A percentile compares a stretch with the other conserved stretches of the same genome.
phyloP scores from a whole-genome alignment of 2,113 vertebrate genomes.

The Mixornis gularis region DNA sequence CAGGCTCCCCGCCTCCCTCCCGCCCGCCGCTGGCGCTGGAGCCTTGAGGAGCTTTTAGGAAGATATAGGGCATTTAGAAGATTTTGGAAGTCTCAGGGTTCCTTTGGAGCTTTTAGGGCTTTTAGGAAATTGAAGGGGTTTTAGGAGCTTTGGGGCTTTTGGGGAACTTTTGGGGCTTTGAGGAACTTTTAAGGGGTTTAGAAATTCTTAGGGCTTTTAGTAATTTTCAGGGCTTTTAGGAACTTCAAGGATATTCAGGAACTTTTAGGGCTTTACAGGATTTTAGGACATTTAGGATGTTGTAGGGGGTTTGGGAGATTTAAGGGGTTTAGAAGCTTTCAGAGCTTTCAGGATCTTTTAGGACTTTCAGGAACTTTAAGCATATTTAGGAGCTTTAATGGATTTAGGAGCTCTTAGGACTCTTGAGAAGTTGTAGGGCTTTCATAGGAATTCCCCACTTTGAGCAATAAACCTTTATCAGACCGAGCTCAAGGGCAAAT shows the following conservation, averaged over 20 bases:
- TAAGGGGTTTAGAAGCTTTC: background rate
- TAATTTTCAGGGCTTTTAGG: background rate
- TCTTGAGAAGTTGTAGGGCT: background rate
- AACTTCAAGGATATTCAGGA: background rate
- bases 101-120: background rate
- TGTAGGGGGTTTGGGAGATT: background rate
- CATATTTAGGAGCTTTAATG: background rate
- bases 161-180: background rate
- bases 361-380: background rate
- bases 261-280: background rate
- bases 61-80: background rate
- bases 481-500: background rate
- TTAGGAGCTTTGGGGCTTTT: background rate
- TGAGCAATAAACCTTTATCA: background rate
- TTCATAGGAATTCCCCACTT: background rate
- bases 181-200: background rate
- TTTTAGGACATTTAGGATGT: background rate
- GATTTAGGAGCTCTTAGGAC: background rate
- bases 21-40: rapidly evolving
- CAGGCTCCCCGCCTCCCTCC: rapidly evolving
- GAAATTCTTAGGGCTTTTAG: background rate
- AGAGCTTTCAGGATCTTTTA: background rate
- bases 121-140: background rate
- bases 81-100: background rate
- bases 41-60: background rate